phyloP scores from a whole-genome alignment of 2,797 vertebrate genomes.

The Cuculus canorus region DNA sequence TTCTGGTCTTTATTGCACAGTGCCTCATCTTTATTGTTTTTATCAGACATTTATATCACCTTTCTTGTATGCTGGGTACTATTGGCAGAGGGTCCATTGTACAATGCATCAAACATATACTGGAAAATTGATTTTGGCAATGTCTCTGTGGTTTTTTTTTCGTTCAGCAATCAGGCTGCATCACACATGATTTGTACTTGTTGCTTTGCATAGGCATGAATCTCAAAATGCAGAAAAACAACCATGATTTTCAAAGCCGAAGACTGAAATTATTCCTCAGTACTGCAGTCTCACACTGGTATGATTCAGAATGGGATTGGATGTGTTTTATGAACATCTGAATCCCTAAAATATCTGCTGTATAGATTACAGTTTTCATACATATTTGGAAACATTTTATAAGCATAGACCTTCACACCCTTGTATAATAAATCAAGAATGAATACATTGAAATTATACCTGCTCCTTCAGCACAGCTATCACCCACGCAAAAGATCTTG shows the following conservation, averaged over 20 bases:
- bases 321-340: not conserved
- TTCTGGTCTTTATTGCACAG: slow-evolving; percentile 10
- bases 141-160: not conserved
- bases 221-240: not conserved
- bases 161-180: not conserved
- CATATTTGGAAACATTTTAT: not conserved
- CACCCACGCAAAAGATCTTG: not conserved
- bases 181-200: not conserved
- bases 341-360: not conserved
- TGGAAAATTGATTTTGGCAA: slow-evolving; percentile 14
- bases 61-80: not conserved
- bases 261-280: not conserved
- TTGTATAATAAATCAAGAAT: not conserved
- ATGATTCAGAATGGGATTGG: not conserved
- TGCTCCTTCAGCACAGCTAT: not conserved
- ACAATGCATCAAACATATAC: not conserved
- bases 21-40: slow-evolving; percentile 38
- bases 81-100: not conserved
- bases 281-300: not conserved
- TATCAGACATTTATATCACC: slow-evolving; percentile 27
- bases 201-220: not conserved
- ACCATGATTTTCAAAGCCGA: not conserved
- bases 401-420: not conserved
- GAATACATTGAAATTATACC: not conserved
- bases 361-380: not conserved